Conservation (phyloP, 1,140 invertebrate species). For the Bactericera cockerelli region DNA sequence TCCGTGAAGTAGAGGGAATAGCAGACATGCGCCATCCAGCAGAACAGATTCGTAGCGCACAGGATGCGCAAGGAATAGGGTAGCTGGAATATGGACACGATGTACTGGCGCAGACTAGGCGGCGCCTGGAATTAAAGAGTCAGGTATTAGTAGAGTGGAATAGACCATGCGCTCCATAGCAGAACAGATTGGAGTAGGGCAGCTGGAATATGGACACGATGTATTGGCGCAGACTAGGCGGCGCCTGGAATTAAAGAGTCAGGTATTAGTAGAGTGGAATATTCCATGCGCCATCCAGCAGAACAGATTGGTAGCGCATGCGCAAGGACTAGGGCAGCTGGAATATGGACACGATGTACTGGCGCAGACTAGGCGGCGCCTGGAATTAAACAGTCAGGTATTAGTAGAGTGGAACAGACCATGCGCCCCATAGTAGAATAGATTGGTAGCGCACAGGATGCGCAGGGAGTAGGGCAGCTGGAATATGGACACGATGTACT, state of each 20-base stretch:
- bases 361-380: conserved; percentile 34
- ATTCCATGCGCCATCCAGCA: conserved; percentile 95
- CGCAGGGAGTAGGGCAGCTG: conserved; percentile 85
- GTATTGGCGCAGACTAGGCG: conserved; percentile 49
- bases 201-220: conserved; percentile 76
- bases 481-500: no score
- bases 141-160: no score
- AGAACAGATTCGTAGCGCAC: conserved; percentile 87
- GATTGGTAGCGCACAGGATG: conserved; percentile 74
- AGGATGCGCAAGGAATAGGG: conserved; percentile 69
- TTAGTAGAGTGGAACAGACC: no score
- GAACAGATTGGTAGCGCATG: conserved; percentile 88
- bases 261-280: no score
- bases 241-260: conserved; percentile 33
- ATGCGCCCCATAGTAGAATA: conserved; percentile 96
- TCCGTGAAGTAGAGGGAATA: conserved; percentile 95
- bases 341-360: conserved; percentile 78
- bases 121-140: conserved; percentile 33
- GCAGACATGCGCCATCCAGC: conserved; percentile 95
- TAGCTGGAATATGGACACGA: conserved; percentile 79
- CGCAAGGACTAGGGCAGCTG: conserved; percentile 85
- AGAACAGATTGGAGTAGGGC: conserved; percentile 85
- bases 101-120: conserved; percentile 50
- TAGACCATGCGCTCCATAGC: conserved; percentile 95
- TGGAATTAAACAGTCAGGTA: conserved; percentile 47